Conservation (phyloP, 2,113 vertebrate species). For the Agelaius tricolor region DNA sequence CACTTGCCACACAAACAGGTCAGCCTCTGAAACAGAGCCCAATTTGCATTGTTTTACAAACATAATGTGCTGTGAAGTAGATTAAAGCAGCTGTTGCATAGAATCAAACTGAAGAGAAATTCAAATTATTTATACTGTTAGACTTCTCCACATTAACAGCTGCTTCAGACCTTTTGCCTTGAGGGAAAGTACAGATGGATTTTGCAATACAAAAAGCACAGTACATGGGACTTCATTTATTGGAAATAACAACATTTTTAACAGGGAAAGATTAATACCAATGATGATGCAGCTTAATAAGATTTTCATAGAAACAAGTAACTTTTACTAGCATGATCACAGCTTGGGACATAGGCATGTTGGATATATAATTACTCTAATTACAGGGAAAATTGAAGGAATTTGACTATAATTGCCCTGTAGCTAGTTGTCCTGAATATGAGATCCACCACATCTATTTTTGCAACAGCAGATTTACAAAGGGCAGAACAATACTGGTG, state of each 20-base stretch:
- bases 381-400: conserved; percentile 7
- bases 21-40: not conserved
- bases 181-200: not conserved
- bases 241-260: conserved; percentile 19
- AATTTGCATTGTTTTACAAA: not conserved
- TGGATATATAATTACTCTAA: not conserved
- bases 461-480: not conserved
- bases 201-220: not conserved
- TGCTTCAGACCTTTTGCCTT: not conserved
- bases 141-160: conserved; percentile 23
- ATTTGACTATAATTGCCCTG: not conserved
- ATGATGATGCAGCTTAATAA: not conserved
- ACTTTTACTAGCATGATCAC: not conserved
- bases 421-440: not conserved
- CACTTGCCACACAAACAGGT: conserved; percentile 4
- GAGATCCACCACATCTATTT: not conserved
- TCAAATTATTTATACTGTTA: not conserved
- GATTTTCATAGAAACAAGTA: conserved; percentile 19
- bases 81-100: conserved; percentile 37
- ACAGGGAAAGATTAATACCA: not conserved
- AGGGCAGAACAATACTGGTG: not conserved
- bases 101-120: conserved; percentile 32
- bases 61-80: not conserved
- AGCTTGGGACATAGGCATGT: not conserved
- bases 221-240: not conserved